phyloP scores from a whole-genome alignment of 2,888 invertebrate species.

The Palloptera scutellata region DNA sequence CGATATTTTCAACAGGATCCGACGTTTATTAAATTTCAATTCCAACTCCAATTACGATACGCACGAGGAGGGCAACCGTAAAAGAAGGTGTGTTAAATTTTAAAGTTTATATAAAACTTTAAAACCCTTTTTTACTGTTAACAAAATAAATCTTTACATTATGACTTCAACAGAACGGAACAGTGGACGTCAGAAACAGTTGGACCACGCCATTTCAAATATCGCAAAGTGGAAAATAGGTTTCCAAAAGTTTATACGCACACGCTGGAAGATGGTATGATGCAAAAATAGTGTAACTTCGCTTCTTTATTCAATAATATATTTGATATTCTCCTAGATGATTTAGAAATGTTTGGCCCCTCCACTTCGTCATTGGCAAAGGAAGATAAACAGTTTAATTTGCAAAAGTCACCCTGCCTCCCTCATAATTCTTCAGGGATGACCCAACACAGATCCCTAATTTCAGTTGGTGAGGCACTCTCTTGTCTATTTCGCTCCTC shows the following conservation, averaged over 20 bases:
- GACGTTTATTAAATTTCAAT: slow-evolving; percentile 37
- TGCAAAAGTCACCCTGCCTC: slow-evolving; percentile 32
- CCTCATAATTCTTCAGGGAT: slow-evolving; percentile 27
- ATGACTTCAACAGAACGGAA: slow-evolving; percentile 36
- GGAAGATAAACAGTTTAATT: slow-evolving; percentile 33
- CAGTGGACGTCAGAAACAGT: slow-evolving; percentile 38
- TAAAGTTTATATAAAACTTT: neutral
- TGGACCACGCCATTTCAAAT: slow-evolving; percentile 50
- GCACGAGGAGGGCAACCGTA: slow-evolving; percentile 40
- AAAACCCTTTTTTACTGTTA: neutral
- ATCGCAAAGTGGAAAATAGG: slow-evolving; percentile 52
- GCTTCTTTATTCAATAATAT: neutral
- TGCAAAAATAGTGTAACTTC: no score
- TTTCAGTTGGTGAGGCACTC: slow-evolving; percentile 35
- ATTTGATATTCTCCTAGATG: slow-evolving; percentile 21
- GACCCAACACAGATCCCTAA: slow-evolving; percentile 32
- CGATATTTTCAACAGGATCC: slow-evolving; percentile 48
- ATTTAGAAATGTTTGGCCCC: slow-evolving; percentile 28
- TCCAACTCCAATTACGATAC: slow-evolving; percentile 38
- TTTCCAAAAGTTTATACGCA: slow-evolving; percentile 52
- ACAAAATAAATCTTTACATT: neutral
- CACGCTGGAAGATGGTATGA: slow-evolving; percentile 47
- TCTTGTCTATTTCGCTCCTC: neutral
- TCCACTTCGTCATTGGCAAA: slow-evolving; percentile 20
- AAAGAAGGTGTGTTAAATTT: slow-evolving; percentile 45